Percentiles rank a stretch among this genome's conserved stretches.
Evolutionary conservation across 2,888 invertebrate genomes (phyloP).

Genomic region (Cyclophora albipunctata): DNA sequence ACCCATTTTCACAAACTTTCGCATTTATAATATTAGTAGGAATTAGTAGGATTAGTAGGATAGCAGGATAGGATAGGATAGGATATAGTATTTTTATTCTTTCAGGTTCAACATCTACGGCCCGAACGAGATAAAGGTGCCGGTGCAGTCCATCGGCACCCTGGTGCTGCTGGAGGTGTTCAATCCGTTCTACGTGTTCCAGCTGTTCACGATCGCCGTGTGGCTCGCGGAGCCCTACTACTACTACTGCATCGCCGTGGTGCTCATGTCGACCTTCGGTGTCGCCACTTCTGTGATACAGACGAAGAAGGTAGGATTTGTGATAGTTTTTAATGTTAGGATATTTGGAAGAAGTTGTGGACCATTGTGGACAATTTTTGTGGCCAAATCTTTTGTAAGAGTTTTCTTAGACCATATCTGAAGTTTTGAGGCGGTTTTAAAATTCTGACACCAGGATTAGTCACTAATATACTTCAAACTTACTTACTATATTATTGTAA

Average conservation of each 20-base stretch:
- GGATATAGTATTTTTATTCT: conserved; percentile 10
- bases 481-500: too few relatives aligned
- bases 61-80: too few relatives aligned
- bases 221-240: conserved; percentile 94
- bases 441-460: too few relatives aligned
- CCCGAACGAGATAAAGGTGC: conserved; percentile 87
- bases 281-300: conserved; percentile 89
- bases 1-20: too few relatives aligned
- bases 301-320: conserved; percentile 80
- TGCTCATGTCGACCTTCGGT: conserved; percentile 88
- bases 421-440: too few relatives aligned
- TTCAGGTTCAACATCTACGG: conserved; percentile 87
- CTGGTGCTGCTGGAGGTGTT: conserved; percentile 88
- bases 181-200: conserved; percentile 97
- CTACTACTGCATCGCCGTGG: conserved; percentile 91
- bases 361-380: too few relatives aligned
- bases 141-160: conserved; percentile 81
- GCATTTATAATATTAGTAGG: too few relatives aligned
- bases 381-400: too few relatives aligned
- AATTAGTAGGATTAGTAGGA: too few relatives aligned
- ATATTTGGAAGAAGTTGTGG: too few relatives aligned
- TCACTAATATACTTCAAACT: too few relatives aligned
- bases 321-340: neutral
- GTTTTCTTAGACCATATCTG: too few relatives aligned
- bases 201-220: conserved; percentile 90